phyloP scores from a whole-genome alignment of 2,113 vertebrate genomes.

The Neolamprologus longior region DNA sequence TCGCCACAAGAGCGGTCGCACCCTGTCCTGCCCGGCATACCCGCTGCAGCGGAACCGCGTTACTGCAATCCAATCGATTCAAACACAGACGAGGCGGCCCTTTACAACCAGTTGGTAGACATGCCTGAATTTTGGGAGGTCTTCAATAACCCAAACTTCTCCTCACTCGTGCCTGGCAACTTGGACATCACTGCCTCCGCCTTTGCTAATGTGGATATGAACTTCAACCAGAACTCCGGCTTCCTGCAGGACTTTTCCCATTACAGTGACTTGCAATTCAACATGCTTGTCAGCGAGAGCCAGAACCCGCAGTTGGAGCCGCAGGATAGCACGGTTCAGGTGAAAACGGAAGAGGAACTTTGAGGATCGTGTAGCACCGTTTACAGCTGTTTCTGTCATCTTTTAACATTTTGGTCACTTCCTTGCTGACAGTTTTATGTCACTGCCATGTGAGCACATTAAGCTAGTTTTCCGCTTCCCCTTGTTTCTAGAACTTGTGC shows the following conservation, averaged over 20 bases:
- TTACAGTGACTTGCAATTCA: slow-evolving; percentile 62
- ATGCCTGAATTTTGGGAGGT: background rate
- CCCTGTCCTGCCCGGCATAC: background rate
- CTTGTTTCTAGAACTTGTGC: background rate
- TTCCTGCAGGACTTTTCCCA: slow-evolving; percentile 44
- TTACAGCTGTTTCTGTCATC: background rate
- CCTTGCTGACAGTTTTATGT: background rate
- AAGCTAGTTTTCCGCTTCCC: background rate
- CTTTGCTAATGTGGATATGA: slow-evolving; percentile 13
- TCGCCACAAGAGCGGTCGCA: background rate
- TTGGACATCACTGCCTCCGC: background rate
- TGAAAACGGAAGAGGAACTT: slow-evolving; percentile 65
- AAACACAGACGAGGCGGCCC: background rate
- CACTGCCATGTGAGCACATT: background rate
- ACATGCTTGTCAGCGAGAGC: slow-evolving; percentile 56
- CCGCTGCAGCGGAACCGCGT: background rate
- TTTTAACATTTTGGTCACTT: background rate
- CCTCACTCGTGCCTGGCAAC: background rate
- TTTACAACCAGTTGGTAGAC: slow-evolving; percentile 35
- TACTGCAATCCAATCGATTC: slow-evolving; percentile 24
- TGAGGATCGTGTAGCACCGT: slow-evolving; percentile 8
- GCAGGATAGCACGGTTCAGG: slow-evolving; percentile 32
- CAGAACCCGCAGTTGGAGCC: slow-evolving; percentile 15
- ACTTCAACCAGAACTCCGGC: slow-evolving; percentile 21
- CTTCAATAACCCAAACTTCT: background rate